Conservation (phyloP, 2,113 vertebrate genomes). For the Tapirus terrestris region DNA sequence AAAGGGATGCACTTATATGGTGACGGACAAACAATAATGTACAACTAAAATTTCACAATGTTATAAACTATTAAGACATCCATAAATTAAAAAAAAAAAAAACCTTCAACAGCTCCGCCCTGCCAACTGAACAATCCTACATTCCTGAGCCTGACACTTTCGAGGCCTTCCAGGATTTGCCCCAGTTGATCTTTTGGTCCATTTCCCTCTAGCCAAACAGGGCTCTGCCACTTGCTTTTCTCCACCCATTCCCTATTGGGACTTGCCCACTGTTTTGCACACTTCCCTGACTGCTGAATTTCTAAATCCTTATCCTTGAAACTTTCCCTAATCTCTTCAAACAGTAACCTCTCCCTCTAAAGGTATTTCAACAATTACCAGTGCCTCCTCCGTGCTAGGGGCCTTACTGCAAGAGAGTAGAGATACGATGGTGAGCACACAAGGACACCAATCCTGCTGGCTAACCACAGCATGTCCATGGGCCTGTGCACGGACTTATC, state of each 20-base stretch:
- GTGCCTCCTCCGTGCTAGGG: rapidly evolving
- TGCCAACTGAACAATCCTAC: not conserved
- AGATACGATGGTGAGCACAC: not conserved
- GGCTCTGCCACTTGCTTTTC: not conserved
- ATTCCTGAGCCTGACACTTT: not conserved
- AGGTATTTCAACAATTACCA: not conserved
- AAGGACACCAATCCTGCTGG: rapidly evolving
- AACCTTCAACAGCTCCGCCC: not conserved
- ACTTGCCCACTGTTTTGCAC: not conserved
- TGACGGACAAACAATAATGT: too few relatives aligned
- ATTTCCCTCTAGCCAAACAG: not conserved
- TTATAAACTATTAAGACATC: too few relatives aligned
- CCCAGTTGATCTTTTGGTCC: not conserved
- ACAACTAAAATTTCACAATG: too few relatives aligned
- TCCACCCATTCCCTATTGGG: not conserved
- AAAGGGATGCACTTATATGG: too few relatives aligned
- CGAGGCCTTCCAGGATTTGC: not conserved
- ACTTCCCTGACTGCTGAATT: not conserved
- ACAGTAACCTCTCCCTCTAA: not conserved
- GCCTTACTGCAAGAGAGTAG: not conserved
- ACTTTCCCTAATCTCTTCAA: not conserved
- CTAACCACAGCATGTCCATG: rapidly evolving
- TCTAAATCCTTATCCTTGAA: conserved; percentile 24
- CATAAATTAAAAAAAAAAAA: too few relatives aligned
- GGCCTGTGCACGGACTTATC: not conserved